Base-by-base conservation (phyloP, 2,113 vertebrate genomes). In the Collichthys lucidus region DNA sequence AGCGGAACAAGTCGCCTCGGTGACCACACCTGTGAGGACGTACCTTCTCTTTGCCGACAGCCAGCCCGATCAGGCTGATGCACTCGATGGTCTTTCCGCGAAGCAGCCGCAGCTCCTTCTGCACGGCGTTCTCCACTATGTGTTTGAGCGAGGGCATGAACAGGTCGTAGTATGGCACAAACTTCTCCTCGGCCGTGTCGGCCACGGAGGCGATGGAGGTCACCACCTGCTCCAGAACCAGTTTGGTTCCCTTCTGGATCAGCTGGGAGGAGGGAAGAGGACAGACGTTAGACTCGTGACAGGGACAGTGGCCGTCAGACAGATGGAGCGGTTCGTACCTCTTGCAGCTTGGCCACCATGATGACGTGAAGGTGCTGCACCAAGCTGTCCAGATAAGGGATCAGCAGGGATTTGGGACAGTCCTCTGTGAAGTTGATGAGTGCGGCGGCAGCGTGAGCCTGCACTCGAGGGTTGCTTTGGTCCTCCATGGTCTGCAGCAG, bases 351-450 rank as follows among this genome's bases (percentile, higher is more conserved):
- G 87, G 97, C 95, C 22, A 97, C 97, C 98, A 99, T 99, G 82
- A 96, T 99, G 88, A 97, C 96, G 55, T 99, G 97, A 50, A 99
- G 96, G 80, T 99, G 98, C 71, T 98, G 97, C 87, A 99, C 97
- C 90, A 99, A 86, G 79, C 94, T 98, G 90, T 99, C 98, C 89
- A 99, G 92, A 80, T 99, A 99, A 0, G 97, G 98, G 86, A 98
- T 93, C 9, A 99, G 96, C 56, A 99, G 94, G 0, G 97, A 94
- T 80, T 99, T 99, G 83, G 98, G 98, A 85, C 98, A 99, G 92
- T 99, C 98, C 90, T 99, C 98, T 2, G 98, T 99, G 76, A 99
- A 99, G 89, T 99, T 99, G 57, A 99, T 99, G 75, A 99, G 96
- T 0, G 98, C 98, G 0, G 98, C 98, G 0, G 98, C 98, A 0